Percentiles rank a stretch among this genome's conserved stretches.
Conservation (phyloP, 2,797 vertebrate genomes). For the Falco peregrinus region DNA sequence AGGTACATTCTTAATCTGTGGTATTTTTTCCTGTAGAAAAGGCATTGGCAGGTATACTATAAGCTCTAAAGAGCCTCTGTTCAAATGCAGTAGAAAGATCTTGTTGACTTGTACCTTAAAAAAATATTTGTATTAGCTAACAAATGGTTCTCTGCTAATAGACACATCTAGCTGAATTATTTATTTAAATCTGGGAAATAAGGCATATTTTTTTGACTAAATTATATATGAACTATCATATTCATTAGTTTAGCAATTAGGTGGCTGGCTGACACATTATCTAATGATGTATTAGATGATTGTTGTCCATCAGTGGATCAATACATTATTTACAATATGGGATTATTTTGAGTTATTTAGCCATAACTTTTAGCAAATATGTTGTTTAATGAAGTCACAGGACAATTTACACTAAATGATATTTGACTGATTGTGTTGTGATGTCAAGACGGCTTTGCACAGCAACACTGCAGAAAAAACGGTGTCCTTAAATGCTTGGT, state of each 20-base stretch:
- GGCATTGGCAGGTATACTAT: not conserved
- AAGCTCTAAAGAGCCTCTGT: not conserved
- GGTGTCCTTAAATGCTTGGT: not conserved
- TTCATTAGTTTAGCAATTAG: slow-evolving; percentile 49
- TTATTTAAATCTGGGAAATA: slow-evolving; percentile 60
- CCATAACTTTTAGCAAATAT: not conserved
- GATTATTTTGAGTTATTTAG: slow-evolving; percentile 9
- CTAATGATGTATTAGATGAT: slow-evolving; percentile 11
- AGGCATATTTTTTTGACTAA: slow-evolving; percentile 26
- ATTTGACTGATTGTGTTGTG: not conserved
- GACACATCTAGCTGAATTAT: slow-evolving; percentile 39
- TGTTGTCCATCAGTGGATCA: slow-evolving; percentile 1
- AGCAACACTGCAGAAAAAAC: not conserved
- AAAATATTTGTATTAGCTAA: not conserved
- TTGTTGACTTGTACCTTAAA: not conserved
- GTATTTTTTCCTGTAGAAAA: not conserved
- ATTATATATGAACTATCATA: slow-evolving; percentile 27
- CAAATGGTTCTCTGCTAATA: not conserved
- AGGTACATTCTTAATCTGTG: not conserved
- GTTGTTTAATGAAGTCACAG: not conserved
- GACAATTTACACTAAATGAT: not conserved
- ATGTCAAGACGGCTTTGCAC: not conserved
- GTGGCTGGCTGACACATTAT: slow-evolving; percentile 4
- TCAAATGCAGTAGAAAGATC: not conserved
- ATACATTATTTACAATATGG: slow-evolving; percentile 16